These are phyloP conservation scores for Opisthograptis luteolata DNA, from an alignment of 2,888 invertebrate genomes.

Conservation along the genomic window DNA sequence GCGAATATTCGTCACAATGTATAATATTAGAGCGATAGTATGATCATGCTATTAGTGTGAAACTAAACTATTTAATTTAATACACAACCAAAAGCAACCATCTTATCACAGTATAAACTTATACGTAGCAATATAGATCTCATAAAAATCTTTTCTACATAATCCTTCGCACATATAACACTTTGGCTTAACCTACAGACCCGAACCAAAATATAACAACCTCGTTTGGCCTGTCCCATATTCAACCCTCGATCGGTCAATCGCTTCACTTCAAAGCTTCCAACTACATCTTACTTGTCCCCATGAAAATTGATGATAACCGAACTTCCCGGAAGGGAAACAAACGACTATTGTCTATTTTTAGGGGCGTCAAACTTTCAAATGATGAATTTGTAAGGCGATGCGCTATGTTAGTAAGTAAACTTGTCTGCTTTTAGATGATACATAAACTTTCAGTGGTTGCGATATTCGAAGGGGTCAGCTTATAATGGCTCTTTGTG, in stretches of 20 bases:
- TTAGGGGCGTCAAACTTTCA: slow-evolving; percentile 17
- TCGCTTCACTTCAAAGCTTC: slow-evolving; percentile 14
- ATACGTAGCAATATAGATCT: no score
- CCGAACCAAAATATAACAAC: slow-evolving; percentile 24
- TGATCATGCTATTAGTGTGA: no score
- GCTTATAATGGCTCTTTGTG: slow-evolving; percentile 13
- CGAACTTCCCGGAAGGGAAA: slow-evolving; percentile 12
- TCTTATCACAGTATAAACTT: no score
- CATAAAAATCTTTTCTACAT: background rate
- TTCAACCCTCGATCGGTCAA: slow-evolving; percentile 24
- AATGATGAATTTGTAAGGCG: slow-evolving; percentile 13
- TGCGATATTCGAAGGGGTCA: slow-evolving; percentile 6
- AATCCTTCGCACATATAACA: slow-evolving; percentile 3
- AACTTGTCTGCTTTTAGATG: slow-evolving; percentile 9
- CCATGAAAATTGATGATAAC: slow-evolving; percentile 22
- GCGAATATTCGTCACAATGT: no score
- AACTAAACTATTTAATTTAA: no score
- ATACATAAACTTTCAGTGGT: slow-evolving; percentile 17
- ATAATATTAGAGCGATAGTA: no score
- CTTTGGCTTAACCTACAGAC: slow-evolving; percentile 1
- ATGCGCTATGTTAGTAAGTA: slow-evolving; percentile 10
- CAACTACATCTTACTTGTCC: slow-evolving; percentile 19
- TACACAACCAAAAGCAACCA: no score
- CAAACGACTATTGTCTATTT: slow-evolving; percentile 21
- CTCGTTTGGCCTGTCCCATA: slow-evolving; percentile 21